Evolutionary conservation across 2,888 invertebrate species (phyloP).

Genomic region (Napeogenes inachia): DNA sequence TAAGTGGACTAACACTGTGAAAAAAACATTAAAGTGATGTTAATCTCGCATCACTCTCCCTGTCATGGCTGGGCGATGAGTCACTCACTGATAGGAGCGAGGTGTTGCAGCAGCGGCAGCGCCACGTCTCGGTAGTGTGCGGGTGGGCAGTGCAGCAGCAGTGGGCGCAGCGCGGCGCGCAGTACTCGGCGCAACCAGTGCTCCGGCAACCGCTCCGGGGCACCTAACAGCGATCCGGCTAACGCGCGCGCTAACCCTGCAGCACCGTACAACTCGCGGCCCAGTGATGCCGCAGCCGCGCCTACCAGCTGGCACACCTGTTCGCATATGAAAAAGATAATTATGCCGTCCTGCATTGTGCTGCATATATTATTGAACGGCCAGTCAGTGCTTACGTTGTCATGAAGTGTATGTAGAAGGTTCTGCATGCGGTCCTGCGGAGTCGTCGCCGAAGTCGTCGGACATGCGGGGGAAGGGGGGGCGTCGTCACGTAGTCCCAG

Average conservation of each 20-base stretch:
- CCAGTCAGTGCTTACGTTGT: conserved; percentile 58
- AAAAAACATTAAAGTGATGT: neutral
- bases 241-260: conserved; percentile 86
- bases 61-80: neutral
- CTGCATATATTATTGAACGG: neutral
- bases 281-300: conserved; percentile 86
- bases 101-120: conserved; percentile 86
- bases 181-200: conserved; percentile 89
- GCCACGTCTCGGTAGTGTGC: conserved; percentile 86
- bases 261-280: conserved; percentile 89
- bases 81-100: conserved; percentile 87
- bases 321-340: too few relatives aligned
- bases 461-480: conserved; percentile 49
- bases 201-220: conserved; percentile 87
- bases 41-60: too few relatives aligned
- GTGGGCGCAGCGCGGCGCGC: conserved; percentile 90
- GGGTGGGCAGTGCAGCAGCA: conserved; percentile 90
- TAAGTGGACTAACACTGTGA: conserved; percentile 81
- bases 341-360: neutral
- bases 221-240: conserved; percentile 82
- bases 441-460: conserved; percentile 70
- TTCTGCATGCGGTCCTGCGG: conserved; percentile 90
- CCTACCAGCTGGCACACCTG: conserved; percentile 78
- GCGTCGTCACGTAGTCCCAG: conserved; percentile 79
- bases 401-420: conserved; percentile 87